A percentile compares a stretch with the other conserved stretches of the same genome.
These are phyloP conservation scores for Propithecus perrieri DNA, from an alignment of 2,797 vertebrate genomes.

Conservation along the genomic window DNA sequence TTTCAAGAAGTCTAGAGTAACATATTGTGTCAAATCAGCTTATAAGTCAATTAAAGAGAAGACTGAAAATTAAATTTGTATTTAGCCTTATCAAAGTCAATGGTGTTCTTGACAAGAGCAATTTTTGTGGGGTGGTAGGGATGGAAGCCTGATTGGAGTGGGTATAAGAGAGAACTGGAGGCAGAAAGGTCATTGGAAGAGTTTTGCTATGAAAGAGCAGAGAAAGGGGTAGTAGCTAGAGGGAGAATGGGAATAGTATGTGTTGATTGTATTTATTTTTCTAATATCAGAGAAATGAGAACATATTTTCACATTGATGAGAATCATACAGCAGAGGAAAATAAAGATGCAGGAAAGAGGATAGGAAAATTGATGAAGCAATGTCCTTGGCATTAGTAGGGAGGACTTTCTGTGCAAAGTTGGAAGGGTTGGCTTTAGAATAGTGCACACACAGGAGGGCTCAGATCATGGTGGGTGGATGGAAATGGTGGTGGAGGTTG, in stretches of 20 bases:
- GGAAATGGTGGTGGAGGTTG: neutral
- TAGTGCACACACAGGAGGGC: no score
- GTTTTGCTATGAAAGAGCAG: neutral
- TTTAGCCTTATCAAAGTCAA: neutral
- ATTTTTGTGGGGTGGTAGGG: neutral
- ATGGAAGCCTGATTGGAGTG: neutral
- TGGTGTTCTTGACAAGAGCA: neutral
- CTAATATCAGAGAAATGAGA: neutral
- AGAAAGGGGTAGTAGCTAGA: neutral
- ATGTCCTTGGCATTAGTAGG: neutral
- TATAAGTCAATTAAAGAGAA: neutral
- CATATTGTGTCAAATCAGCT: neutral
- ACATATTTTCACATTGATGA: neutral
- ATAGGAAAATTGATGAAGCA: neutral
- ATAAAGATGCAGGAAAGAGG: neutral
- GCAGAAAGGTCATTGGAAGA: neutral
- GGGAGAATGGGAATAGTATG: neutral
- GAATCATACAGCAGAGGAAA: neutral
- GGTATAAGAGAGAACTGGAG: neutral
- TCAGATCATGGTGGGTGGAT: neutral
- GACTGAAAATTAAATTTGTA: neutral
- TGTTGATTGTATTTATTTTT: neutral
- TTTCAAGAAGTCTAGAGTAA: neutral
- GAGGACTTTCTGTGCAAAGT: neutral
- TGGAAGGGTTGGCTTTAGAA: neutral